Evolutionary conservation across 2,113 vertebrate genomes (phyloP).

Genomic region (Vanacampus margaritifer): DNA sequence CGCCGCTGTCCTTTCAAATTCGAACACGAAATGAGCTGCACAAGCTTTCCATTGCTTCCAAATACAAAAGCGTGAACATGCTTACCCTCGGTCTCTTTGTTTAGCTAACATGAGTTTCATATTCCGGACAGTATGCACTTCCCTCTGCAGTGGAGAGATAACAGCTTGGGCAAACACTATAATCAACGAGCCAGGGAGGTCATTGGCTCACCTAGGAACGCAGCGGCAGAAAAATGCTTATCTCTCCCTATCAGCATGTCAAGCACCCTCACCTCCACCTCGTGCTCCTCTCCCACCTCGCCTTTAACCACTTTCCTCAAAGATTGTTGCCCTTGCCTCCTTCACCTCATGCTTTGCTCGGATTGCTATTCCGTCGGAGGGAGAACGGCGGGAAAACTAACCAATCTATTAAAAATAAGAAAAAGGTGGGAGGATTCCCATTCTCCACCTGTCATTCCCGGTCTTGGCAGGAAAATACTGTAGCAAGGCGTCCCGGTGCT

Average conservation of each 20-base stretch:
- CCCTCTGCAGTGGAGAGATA: constrained; percentile 55
- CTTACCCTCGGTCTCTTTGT: constrained; percentile 22
- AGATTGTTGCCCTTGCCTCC: constrained; percentile 12
- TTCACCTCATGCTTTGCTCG: constrained; percentile 35
- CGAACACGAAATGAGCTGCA: not conserved
- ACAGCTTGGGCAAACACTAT: constrained; percentile 42
- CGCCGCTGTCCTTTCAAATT: not conserved
- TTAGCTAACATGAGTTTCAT: constrained; percentile 38
- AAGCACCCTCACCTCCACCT: constrained; percentile 29
- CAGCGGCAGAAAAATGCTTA: constrained; percentile 55
- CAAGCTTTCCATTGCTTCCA: constrained; percentile 2
- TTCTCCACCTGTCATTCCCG: constrained; percentile 61
- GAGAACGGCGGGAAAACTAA: constrained; percentile 21
- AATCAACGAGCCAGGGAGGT: constrained; percentile 54
- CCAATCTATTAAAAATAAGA: constrained; percentile 27
- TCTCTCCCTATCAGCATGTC: constrained; percentile 57
- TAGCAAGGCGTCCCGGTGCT: constrained; percentile 50
- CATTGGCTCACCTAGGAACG: constrained; percentile 44
- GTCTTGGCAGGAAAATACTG: constrained; percentile 52
- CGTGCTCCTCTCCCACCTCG: constrained; percentile 26
- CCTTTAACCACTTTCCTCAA: constrained; percentile 26
- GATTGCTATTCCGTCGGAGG: constrained; percentile 24
- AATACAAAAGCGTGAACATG: constrained; percentile 7
- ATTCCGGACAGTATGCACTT: constrained; percentile 48
- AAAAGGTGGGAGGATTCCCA: constrained; percentile 54